A percentile compares a stretch with the other conserved stretches of the same genome.
Conservation (phyloP, 2,113 vertebrate species). For the Rhinoptilus africanus region DNA sequence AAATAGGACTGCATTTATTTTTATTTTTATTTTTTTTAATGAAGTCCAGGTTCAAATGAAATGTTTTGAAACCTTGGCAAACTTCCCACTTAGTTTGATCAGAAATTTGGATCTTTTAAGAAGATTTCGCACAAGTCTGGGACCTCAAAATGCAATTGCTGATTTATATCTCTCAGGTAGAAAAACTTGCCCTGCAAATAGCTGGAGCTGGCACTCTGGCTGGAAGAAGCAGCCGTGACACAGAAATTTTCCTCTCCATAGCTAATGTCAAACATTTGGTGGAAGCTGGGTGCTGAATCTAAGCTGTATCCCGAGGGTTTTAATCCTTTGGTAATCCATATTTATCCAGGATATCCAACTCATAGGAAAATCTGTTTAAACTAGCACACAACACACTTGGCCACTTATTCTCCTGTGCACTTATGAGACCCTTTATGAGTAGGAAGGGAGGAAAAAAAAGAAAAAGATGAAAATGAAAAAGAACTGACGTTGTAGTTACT, state of each 20-base stretch:
- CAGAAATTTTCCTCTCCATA: neutral
- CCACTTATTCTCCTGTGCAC: neutral
- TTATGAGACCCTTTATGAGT: neutral
- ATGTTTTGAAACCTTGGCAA: neutral
- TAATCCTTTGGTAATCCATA: neutral
- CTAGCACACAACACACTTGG: fast-evolving
- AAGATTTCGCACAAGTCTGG: neutral
- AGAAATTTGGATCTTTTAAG: neutral
- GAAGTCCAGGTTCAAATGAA: neutral
- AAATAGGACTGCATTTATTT: neutral
- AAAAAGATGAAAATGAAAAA: neutral
- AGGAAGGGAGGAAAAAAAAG: neutral
- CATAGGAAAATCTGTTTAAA: neutral
- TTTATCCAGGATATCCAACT: neutral
- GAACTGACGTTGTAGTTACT: neutral
- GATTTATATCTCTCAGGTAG: neutral
- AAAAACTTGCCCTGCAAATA: neutral
- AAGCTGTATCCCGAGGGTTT: neutral
- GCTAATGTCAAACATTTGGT: neutral
- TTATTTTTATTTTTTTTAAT: neutral
- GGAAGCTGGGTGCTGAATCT: neutral
- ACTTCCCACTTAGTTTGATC: neutral
- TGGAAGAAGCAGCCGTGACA: neutral
- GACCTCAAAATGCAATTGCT: neutral
- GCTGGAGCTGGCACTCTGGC: neutral